phyloP scores from a whole-genome alignment of 2,113 vertebrate genomes.

The Amia ocellicauda region DNA sequence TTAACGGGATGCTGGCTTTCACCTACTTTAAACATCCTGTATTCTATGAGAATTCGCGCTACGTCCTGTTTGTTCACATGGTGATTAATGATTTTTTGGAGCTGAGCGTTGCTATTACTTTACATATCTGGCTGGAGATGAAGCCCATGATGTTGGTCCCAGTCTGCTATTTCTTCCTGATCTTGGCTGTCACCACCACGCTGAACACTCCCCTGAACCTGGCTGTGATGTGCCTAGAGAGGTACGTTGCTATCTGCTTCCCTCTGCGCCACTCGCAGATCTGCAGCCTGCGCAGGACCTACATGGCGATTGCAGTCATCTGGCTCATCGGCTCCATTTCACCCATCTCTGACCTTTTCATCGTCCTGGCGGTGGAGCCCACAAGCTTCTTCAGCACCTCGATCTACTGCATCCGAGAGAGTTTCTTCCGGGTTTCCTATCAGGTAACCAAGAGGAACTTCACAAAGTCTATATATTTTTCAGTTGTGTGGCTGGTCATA shows the following conservation, averaged over 20 bases:
- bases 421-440: not conserved
- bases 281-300: not conserved
- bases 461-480: not conserved
- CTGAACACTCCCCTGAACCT: not conserved
- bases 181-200: not conserved
- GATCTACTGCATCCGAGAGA: not conserved
- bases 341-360: not conserved
- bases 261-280: constrained; percentile 3
- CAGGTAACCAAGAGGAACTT: not conserved
- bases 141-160: not conserved
- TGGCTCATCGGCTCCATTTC: not conserved
- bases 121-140: constrained; percentile 29
- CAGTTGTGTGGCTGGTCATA: not conserved
- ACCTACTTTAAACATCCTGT: constrained; percentile 35
- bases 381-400: not conserved
- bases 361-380: not conserved
- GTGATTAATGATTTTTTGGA: constrained; percentile 54
- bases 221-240: not conserved
- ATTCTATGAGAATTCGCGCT: constrained; percentile 47
- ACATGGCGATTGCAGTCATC: not conserved
- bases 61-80: constrained; percentile 53
- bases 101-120: constrained; percentile 31
- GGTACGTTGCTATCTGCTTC: not conserved
- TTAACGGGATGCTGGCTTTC: constrained; percentile 47
- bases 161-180: not conserved